Conservation (phyloP, 2,797 vertebrate genomes). For the Lithobates sylvaticus region DNA sequence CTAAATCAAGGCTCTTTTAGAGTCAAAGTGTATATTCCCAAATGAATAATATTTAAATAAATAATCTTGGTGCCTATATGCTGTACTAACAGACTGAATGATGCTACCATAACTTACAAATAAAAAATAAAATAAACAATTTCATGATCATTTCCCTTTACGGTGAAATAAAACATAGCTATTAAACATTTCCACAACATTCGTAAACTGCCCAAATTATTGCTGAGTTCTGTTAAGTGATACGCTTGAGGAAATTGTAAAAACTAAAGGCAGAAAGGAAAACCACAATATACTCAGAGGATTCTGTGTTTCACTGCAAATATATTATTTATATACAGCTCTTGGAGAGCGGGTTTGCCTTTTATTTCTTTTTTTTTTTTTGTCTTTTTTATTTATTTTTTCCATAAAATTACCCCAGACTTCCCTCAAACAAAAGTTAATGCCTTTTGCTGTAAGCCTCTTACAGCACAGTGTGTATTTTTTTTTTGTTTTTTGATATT, state of each 20-base stretch:
- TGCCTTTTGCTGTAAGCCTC: constrained; percentile 95
- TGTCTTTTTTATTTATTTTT: constrained; percentile 62
- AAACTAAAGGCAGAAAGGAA: constrained; percentile 96
- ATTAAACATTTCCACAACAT: constrained; percentile 90
- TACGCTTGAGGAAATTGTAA: constrained; percentile 94
- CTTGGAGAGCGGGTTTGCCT: constrained; percentile 87
- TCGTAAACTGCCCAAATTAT: constrained; percentile 99
- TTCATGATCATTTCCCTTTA: constrained; percentile 40
- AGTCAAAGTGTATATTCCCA: constrained; percentile 21
- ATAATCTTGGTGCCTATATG: constrained; percentile 22
- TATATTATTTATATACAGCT: constrained; percentile 99
- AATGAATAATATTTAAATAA: constrained; percentile 38
- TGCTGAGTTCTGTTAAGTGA: constrained; percentile 99
- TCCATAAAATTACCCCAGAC: constrained; percentile 96
- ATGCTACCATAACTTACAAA: constrained; percentile 45
- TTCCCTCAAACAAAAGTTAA: constrained; percentile 92
- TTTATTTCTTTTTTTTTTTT: constrained; percentile 70
- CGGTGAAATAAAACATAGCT: constrained; percentile 27
- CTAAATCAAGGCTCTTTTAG: constrained; percentile 26
- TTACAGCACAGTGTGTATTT: constrained; percentile 87
- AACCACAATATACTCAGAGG: constrained; percentile 91
- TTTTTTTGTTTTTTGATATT: constrained; percentile 74
- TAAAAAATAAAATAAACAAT: constrained; percentile 41
- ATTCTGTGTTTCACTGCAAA: constrained; percentile 93
- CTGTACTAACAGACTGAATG: constrained; percentile 24